Evolutionary conservation across 2,113 vertebrate species (phyloP), one percentile per base, ranked within the genome.

Genomic region (Gambusia holbrooki): DNA sequence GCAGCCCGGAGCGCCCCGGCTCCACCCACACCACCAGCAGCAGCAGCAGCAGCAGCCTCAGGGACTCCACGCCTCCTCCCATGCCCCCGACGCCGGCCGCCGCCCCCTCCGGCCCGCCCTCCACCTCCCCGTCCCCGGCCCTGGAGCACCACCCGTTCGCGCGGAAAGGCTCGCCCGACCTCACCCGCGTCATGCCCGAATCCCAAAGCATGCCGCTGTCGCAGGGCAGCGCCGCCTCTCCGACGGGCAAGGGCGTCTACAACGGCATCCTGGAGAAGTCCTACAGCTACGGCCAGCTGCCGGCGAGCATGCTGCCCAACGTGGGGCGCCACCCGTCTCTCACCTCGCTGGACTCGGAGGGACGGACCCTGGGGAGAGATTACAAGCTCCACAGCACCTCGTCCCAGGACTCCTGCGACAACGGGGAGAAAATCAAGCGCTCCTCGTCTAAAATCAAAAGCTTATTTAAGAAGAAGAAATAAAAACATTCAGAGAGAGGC

Each of bases 181-280:
- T 97, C 66, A 94, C 94, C 67, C 85, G 87, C 42, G 91, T 92
- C 68, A 85, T 96, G 45, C 94, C 96, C 3, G 97, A 99, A 91
- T 97, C 96, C 3, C 96, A 97, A 51, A 97, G 96, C 67, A 93
- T 94, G 85, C 95, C 96, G 79, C 96, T 97, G 90, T 95, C 95
- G 27, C 95, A 77, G 68, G 85, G 88, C n/a, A 35, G 4, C 33
- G 60, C 11, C 6, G n/a, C 42, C 35, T 63, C 88, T 30, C 75
- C 30, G 8, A 66, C 95, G 32, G 95, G 95, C 12, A 96, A 96
- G 87, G 88, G 89, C 64, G 87, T 96, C 80, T 97, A 98, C 93
- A 99, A 99, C 33, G 97, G 98, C 90, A 95, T 97, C 86, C 88
- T 99, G 94, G 98, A 99, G 94, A 99, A 99, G 87, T 98, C 97